Percentiles rank a stretch among this genome's conserved stretches.
Evolutionary conservation across 1,140 invertebrate species (phyloP).

Genomic region (Neotoxoptera formosana): DNA sequence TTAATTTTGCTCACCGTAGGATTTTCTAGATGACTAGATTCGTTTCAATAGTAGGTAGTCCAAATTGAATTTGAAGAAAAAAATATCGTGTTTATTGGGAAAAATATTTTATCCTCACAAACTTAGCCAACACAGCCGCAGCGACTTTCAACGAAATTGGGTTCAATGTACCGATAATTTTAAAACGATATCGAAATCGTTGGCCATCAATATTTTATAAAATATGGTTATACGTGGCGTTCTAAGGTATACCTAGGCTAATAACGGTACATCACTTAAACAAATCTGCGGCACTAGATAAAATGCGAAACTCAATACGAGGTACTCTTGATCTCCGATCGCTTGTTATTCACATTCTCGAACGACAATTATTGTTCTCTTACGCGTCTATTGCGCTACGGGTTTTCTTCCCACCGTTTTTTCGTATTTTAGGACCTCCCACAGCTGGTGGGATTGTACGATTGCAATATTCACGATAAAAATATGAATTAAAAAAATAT

Average conservation of each 20-base stretch:
- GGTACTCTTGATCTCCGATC: neutral
- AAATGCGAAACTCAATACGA: neutral
- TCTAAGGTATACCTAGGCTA: neutral
- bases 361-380: neutral
- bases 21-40: neutral
- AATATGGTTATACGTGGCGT: neutral
- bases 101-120: too few species aligned
- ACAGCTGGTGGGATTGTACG: neutral
- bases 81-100: too few species aligned
- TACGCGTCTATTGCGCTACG: neutral
- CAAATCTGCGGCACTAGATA: neutral
- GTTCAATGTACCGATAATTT: neutral
- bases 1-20: neutral
- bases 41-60: neutral
- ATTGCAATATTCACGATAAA: neutral
- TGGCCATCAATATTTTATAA: neutral
- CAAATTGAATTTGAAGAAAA: neutral
- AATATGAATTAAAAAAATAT: neutral
- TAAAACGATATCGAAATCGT: neutral
- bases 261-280: neutral
- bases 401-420: neutral
- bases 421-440: neutral
- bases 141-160: too few species aligned
- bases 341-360: neutral
- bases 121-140: too few species aligned